Conservation (phyloP, 2,888 invertebrate species). For the Troilus luridus region DNA sequence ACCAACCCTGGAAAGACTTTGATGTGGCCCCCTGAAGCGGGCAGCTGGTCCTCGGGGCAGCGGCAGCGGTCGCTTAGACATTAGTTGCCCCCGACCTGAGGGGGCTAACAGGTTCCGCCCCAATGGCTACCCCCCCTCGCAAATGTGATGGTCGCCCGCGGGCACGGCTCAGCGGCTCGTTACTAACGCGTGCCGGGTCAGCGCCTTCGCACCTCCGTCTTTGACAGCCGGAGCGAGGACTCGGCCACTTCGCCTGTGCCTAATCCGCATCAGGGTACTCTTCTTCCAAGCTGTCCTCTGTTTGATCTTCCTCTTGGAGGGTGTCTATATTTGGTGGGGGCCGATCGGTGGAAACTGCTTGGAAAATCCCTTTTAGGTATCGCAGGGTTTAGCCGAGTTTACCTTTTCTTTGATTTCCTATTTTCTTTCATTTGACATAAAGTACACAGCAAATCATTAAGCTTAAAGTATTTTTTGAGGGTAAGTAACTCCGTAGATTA, state of each 20-base stretch:
- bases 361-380: neutral
- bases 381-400: neutral
- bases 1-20: neutral
- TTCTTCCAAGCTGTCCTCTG: neutral
- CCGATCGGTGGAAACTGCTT: neutral
- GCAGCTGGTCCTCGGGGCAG: neutral
- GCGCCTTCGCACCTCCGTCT: constrained; percentile 39
- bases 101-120: constrained; percentile 26
- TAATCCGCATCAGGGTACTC: neutral
- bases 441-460: too few relatives aligned
- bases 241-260: neutral
- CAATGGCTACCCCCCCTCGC: neutral
- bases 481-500: too few relatives aligned
- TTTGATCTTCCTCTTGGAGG: neutral
- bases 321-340: neutral
- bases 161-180: neutral
- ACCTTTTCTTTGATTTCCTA: too few relatives aligned
- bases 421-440: too few relatives aligned
- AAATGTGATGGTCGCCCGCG: constrained; percentile 26
- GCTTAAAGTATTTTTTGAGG: too few relatives aligned
- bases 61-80: neutral
- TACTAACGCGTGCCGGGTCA: constrained; percentile 32
- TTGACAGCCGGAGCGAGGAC: neutral
- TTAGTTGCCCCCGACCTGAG: neutral
- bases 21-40: neutral